Evolutionary conservation across 1,140 invertebrate genomes (phyloP).

Genomic region (Caenorhabditis remanei): DNA sequence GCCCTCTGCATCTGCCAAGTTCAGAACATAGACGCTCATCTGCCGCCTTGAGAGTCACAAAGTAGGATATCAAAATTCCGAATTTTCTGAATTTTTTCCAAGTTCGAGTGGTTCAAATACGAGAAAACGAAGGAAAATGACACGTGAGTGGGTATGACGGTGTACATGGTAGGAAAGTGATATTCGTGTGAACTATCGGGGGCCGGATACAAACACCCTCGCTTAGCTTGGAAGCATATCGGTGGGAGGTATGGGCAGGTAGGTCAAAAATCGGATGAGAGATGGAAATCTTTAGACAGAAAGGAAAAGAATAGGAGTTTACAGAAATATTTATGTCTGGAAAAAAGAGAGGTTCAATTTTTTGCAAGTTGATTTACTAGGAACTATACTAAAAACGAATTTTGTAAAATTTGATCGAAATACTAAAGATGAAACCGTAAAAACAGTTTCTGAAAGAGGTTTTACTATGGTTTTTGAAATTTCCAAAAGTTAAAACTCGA

Average conservation of each 20-base stretch:
- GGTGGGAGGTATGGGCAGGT: background rate
- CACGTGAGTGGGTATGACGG: conserved; percentile 28
- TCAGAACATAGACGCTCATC: conserved; percentile 59
- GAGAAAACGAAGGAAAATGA: conserved; percentile 4
- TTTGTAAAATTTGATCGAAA: too few relatives aligned
- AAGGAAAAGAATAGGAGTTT: too few relatives aligned
- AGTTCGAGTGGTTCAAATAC: background rate
- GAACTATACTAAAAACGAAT: too few relatives aligned
- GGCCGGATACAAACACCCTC: conserved; percentile 11
- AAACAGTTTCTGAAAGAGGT: too few relatives aligned
- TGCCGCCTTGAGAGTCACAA: conserved; percentile 49
- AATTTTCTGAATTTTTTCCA: conserved; percentile 25
- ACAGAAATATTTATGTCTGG: too few relatives aligned
- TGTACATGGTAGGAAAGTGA: background rate
- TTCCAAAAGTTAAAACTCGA: too few relatives aligned
- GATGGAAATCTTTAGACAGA: too few relatives aligned
- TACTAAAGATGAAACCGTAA: too few relatives aligned
- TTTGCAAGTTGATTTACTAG: too few relatives aligned
- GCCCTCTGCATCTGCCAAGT: conserved; percentile 59
- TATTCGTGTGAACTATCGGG: conserved; percentile 13
- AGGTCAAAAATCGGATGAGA: conserved; percentile 11
- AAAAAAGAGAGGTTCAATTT: too few relatives aligned
- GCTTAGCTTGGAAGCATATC: background rate
- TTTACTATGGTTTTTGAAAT: too few relatives aligned
- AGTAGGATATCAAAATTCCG: conserved; percentile 16